Evolutionary conservation across 2,888 invertebrate species (phyloP).

Genomic region (Eilema sororculum): DNA sequence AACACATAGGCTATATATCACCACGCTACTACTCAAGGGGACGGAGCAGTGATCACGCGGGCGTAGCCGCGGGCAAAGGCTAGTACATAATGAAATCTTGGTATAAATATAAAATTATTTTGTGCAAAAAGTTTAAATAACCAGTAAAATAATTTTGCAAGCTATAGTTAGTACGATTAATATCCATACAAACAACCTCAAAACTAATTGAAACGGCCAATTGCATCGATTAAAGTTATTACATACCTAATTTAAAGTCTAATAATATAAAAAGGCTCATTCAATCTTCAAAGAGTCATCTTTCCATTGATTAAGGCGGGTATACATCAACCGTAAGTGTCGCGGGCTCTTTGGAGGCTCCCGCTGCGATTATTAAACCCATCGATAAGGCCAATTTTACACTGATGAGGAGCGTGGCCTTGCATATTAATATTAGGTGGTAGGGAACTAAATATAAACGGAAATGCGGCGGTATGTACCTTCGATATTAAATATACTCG

Average conservation of each 20-base stretch:
- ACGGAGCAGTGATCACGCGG: too few relatives aligned
- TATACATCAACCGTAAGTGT: constrained; percentile 56
- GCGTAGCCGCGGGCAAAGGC: too few relatives aligned
- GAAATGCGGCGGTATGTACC: not conserved
- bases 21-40: too few relatives aligned
- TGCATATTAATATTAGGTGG: constrained; percentile 64
- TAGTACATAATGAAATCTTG: too few relatives aligned
- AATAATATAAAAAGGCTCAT: constrained; percentile 50
- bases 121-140: too few relatives aligned
- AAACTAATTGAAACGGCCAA: constrained; percentile 7
- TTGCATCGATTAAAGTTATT: constrained; percentile 4
- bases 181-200: not conserved
- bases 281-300: constrained; percentile 59
- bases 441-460: constrained; percentile 28
- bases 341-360: constrained; percentile 57
- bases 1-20: too few relatives aligned
- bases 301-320: constrained; percentile 61
- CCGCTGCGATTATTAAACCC: constrained; percentile 59
- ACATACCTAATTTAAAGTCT: constrained; percentile 16
- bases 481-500: constrained; percentile 9
- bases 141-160: too few relatives aligned
- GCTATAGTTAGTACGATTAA: not conserved
- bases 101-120: too few relatives aligned
- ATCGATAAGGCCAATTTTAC: constrained; percentile 69
- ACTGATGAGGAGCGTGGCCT: constrained; percentile 67